phyloP scores from a whole-genome alignment of 2,113 vertebrate species.

The Corythornis madagascariensis region DNA sequence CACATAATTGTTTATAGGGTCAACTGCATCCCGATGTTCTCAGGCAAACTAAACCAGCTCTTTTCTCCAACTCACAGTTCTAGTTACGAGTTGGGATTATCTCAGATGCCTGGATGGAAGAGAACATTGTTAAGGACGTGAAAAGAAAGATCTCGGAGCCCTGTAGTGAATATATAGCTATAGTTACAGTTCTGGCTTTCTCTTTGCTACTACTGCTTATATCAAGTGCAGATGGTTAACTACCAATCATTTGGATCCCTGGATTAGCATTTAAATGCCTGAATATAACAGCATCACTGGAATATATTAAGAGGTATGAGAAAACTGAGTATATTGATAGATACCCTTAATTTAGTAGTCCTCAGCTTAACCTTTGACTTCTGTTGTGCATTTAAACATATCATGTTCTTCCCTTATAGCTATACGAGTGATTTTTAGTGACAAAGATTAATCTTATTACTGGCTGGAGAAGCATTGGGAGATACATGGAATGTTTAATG shows the following conservation, averaged over 20 bases:
- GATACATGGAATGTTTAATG: neutral
- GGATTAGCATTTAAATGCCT: neutral
- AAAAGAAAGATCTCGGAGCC: neutral
- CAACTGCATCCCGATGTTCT: rapidly evolving
- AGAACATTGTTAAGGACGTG: neutral
- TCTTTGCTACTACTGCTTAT: neutral
- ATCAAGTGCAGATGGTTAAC: neutral
- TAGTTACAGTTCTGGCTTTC: neutral
- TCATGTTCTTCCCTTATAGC: neutral
- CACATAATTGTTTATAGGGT: neutral
- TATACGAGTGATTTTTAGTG: neutral
- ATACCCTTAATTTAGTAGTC: neutral
- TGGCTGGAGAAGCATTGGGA: neutral
- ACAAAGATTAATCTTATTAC: slow-evolving; percentile 44
- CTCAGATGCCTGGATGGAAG: neutral
- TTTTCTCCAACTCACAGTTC: neutral
- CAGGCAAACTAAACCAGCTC: neutral
- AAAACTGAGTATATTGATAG: neutral
- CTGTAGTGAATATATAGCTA: neutral
- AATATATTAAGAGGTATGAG: neutral
- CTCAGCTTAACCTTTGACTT: neutral
- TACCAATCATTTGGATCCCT: neutral
- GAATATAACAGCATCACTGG: neutral
- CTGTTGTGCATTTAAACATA: neutral
- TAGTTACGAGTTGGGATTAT: neutral